Evolutionary conservation across 2,888 invertebrate species (phyloP).

Genomic region (Abscondita cerata): DNA sequence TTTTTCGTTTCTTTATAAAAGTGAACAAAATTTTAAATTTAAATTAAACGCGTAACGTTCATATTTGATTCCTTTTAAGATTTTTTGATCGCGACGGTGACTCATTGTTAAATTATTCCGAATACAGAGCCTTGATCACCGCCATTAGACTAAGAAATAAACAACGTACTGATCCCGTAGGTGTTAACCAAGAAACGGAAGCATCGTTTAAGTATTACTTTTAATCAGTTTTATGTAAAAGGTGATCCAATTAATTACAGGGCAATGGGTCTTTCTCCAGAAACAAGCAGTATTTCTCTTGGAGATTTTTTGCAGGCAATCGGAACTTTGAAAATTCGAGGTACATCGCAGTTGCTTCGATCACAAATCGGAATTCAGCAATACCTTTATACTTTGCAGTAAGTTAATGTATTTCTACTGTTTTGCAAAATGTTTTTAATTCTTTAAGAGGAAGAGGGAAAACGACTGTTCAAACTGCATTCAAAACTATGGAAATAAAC

Average conservation of each 20-base stretch:
- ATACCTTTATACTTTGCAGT: conserved; percentile 43
- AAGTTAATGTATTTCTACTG: too few species aligned
- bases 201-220: conserved; percentile 49
- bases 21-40: too few species aligned
- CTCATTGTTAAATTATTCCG: conserved; percentile 62
- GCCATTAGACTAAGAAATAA: conserved; percentile 64
- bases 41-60: too few species aligned
- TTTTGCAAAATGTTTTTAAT: too few species aligned
- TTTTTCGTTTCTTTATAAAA: too few species aligned
- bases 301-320: conserved; percentile 67
- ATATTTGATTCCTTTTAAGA: conserved; percentile 58
- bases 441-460: too few species aligned
- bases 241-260: conserved; percentile 36
- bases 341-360: conserved; percentile 72
- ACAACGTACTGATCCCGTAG: conserved; percentile 61
- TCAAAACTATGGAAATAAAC: too few species aligned
- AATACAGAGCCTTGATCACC: conserved; percentile 66
- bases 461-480: too few species aligned
- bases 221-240: too few species aligned
- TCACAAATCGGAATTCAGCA: conserved; percentile 58
- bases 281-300: conserved; percentile 53
- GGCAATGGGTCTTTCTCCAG: conserved; percentile 41
- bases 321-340: conserved; percentile 69
- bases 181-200: conserved; percentile 63
- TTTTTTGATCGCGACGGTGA: conserved; percentile 67